phyloP scores from a whole-genome alignment of 2,888 invertebrate genomes.

The Geotrupes spiniger region DNA sequence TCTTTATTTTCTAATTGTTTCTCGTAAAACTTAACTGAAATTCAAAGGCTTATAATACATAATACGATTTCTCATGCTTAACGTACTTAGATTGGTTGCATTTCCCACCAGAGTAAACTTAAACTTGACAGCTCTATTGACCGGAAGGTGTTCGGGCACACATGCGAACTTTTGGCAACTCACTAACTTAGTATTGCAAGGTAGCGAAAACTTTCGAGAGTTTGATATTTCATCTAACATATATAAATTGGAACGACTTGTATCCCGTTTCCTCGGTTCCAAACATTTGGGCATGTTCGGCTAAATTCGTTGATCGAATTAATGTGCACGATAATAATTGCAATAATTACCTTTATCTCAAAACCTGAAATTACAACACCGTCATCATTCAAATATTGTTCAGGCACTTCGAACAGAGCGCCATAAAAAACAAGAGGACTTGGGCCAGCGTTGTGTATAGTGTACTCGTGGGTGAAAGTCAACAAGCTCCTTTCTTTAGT shows the following conservation, averaged over 20 bases:
- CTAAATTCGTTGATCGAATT: no score
- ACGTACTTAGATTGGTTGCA: background rate
- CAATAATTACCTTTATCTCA: constrained; percentile 5
- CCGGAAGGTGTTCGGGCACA: background rate
- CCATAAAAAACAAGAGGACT: constrained; percentile 17
- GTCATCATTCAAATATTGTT: constrained; percentile 1
- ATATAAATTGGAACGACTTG: background rate
- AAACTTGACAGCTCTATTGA: background rate
- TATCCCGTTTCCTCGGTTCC: background rate
- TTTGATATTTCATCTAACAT: background rate
- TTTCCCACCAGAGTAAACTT: background rate
- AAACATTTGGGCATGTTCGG: no score
- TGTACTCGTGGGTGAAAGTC: constrained; percentile 17
- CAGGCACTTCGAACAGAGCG: constrained; percentile 14
- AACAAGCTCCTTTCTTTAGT: constrained; percentile 2
- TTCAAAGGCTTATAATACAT: background rate
- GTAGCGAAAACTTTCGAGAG: background rate
- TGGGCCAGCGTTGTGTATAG: constrained; percentile 22
- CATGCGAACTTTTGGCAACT: constrained; percentile 1
- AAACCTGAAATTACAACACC: constrained; percentile 1
- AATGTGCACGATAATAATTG: no score
- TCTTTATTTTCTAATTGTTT: background rate
- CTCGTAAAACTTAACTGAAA: constrained; percentile 5
- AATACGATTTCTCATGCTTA: background rate
- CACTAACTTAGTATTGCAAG: constrained; percentile 1